These are phyloP conservation scores for Macquaria ambigua DNA, from an alignment of 2,113 vertebrate species.

Conservation along the genomic window DNA sequence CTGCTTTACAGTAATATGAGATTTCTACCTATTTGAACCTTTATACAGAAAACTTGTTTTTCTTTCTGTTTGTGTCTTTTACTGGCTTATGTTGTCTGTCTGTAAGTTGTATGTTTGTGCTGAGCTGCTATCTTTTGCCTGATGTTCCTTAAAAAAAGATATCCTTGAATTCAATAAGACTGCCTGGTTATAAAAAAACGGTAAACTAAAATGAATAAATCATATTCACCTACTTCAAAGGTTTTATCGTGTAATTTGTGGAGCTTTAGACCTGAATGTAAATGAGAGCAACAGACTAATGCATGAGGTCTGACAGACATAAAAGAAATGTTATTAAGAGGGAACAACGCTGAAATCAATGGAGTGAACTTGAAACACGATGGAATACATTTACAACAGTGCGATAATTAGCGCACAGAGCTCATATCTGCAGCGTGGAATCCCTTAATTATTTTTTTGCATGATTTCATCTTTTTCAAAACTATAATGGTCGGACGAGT, in stretches of 20 bases:
- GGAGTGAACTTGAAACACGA: conserved; percentile 91
- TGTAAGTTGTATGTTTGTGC: neutral
- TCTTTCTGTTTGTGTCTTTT: neutral
- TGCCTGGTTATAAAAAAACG: neutral
- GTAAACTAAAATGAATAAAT: conserved; percentile 60
- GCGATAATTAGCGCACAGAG: conserved; percentile 91
- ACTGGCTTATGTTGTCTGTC: no score
- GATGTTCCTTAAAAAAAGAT: neutral
- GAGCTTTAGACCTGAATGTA: conserved; percentile 92
- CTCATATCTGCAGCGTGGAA: conserved; percentile 68
- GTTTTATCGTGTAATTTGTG: conserved; percentile 76
- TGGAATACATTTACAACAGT: conserved; percentile 84
- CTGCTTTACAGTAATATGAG: neutral
- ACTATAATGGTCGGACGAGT: conserved; percentile 69
- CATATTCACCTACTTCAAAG: conserved; percentile 73
- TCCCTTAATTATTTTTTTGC: conserved; percentile 65
- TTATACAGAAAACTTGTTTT: neutral
- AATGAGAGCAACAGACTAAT: conserved; percentile 86
- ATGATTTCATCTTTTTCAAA: conserved; percentile 64
- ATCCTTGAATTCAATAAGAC: neutral
- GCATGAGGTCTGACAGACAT: conserved; percentile 77
- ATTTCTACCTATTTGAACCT: neutral
- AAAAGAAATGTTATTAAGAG: conserved; percentile 92
- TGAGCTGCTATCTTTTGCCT: neutral
- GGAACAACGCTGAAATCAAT: conserved; percentile 94